Percentiles rank a stretch among this genome's conserved stretches.
Evolutionary conservation across 2,113 vertebrate genomes (phyloP).

Genomic region (Sisor rabdophorus): DNA sequence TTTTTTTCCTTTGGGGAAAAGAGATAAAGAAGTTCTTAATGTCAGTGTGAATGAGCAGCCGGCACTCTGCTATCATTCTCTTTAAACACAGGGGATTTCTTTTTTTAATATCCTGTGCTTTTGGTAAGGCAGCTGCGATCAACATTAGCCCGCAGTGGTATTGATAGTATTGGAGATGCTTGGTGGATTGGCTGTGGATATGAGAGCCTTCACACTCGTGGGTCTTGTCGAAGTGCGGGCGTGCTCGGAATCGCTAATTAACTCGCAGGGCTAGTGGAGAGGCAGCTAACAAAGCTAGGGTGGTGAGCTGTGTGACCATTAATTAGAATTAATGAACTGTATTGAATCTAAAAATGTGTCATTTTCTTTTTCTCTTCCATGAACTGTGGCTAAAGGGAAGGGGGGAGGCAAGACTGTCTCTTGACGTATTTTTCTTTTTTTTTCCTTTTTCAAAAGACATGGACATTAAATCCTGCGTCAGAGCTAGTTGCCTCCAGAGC

Average conservation of each 20-base stretch:
- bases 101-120: conserved; percentile 71
- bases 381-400: conserved; percentile 15
- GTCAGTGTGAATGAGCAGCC: conserved; percentile 77
- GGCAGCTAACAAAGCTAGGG: conserved; percentile 46
- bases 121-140: conserved; percentile 33
- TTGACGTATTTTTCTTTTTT: conserved; percentile 36
- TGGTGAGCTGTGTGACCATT: conserved; percentile 40
- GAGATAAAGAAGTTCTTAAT: conserved; percentile 88
- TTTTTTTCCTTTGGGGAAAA: conserved; percentile 72
- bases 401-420: conserved; percentile 10
- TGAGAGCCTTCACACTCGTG: conserved; percentile 48
- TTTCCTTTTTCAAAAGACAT: conserved; percentile 31
- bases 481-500: conserved; percentile 60
- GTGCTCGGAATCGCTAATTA: conserved; percentile 60
- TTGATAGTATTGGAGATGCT: conserved; percentile 55
- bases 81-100: conserved; percentile 57
- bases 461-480: conserved; percentile 33
- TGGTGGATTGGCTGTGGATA: conserved; percentile 49
- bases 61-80: conserved; percentile 49
- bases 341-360: conserved; percentile 42
- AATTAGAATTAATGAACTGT: conserved; percentile 54
- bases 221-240: conserved; percentile 27
- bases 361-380: conserved; percentile 35
- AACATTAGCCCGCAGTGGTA: conserved; percentile 44
- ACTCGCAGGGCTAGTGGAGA: conserved; percentile 35